Evolutionary conservation across 2,797 vertebrate species (phyloP), one percentile per base, ranked within the genome.

Genomic region (Clarias pachynema): DNA sequence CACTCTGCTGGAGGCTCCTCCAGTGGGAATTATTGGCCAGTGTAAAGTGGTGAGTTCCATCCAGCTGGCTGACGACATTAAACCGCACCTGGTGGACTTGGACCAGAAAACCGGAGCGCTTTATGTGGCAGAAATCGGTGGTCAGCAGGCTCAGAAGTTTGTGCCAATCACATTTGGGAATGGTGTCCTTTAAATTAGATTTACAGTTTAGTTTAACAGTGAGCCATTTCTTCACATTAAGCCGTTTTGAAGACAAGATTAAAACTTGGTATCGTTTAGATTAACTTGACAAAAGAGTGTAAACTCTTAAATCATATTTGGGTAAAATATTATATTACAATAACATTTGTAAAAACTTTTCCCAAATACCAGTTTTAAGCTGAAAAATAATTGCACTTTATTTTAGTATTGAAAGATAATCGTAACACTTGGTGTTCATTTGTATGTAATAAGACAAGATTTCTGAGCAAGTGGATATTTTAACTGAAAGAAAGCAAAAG

Each of bases 91-190:
- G 82, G 92, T 99, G 57, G 98, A 98, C 72, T 87, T 99, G 34
- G 96, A 97, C 84, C 87, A 93, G 84, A 96, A 93, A 88, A 96
- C 91, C 0, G 96, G 97, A 74, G 96, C 95, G 0, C 86, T 99
- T 88, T 99, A 97, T 1, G 96, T 99, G 62, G 97, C 97, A 3
- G 97, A 99, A 91, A 97, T 99, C 1, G 97, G 97, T 83, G 97
- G 97, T 0, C 94, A 94, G 86, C 98, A 99, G 95, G 97, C 97
- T n/a, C 97, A 99, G 90, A 98, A 95, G 92, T 99, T 96, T 0
- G 83, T 95, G 2, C 96, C 96, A 1, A 90, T 95, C 73, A 91
- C 87, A 69, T 73, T 93, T 72, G 89, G 84, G 5, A 88, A 84
- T 12, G 85, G 56, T 1, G 68, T 93, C 18, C 74, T 86, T 49